phyloP scores from a whole-genome alignment of 2,888 invertebrate species.

The Malthinus flaveolus region DNA sequence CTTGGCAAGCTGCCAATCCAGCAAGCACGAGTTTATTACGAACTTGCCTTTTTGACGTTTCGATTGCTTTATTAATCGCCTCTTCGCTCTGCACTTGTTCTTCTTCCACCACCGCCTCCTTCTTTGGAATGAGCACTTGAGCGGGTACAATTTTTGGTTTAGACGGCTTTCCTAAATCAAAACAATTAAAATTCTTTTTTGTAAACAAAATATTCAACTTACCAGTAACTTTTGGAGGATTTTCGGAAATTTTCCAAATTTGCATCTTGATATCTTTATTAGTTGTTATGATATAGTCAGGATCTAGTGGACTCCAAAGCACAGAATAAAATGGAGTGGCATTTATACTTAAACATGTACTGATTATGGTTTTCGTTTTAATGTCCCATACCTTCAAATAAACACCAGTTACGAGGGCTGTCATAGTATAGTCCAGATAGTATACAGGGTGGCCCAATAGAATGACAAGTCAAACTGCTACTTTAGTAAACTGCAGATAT shows the following conservation, averaged over 20 bases:
- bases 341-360: conserved; percentile 63
- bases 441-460: not conserved
- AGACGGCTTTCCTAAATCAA: not conserved
- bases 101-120: no score
- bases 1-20: no score
- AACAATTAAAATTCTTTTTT: not conserved
- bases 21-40: no score
- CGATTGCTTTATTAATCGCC: no score
- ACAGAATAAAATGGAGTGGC: conserved; percentile 60
- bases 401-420: no score
- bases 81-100: no score
- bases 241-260: conserved; percentile 63
- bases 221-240: conserved; percentile 50
- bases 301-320: conserved; percentile 68
- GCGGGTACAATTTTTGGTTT: not conserved
- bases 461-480: no score
- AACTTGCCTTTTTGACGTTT: no score
- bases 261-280: conserved; percentile 69
- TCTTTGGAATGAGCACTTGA: no score
- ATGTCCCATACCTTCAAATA: conserved; percentile 67
- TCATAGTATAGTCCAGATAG: no score
- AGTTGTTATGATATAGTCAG: conserved; percentile 66
- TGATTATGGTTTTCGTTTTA: conserved; percentile 57
- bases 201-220: conserved; percentile 30
- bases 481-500: no score